Base-by-base conservation (phyloP, 2,888 invertebrate genomes). In the Pyrrhosoma nymphula region DNA sequence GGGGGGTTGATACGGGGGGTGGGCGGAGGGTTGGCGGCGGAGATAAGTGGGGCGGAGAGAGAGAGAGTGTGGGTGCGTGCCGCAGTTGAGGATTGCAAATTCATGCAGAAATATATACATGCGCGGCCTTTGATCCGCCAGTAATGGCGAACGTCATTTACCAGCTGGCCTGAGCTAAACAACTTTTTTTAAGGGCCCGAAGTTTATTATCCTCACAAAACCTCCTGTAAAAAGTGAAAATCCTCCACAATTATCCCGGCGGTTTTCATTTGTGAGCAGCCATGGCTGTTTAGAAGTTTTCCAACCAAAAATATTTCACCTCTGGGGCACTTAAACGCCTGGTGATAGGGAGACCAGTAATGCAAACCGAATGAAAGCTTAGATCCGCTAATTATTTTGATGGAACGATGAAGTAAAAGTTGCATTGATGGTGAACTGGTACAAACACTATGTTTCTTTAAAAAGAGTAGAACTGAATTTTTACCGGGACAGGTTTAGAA, bases 1-100 rank as follows among this genome's bases (percentile, higher is more conserved):
- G 96, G 97, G 82, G 26, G 69, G 69, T 69, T 35, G 82, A 82
- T 82, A 82, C 82, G 16, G 35, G 82, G 35, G 82, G 8, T n/a
- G 69, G 0, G 69, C n/a, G 35, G 82, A 82, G 35, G 30, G 82
- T 82, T 16, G 35, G 82, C 35, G 16, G 35, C 30, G 82, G 18
- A 82, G 35, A 82, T 82, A 82, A 12, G 26, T 26, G 18, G 26
- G 16, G 35, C 26, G 82, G 35, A 14, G 30, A 35, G 60, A 35
- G 35, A 35, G 82, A 4, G 82, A 35, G 82, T 35, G 82, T 35
- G 30, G 82, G 82, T 35, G 82, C 82, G 30, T 35, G 82, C 8
- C 16, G 35, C 12, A 82, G 69, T 26, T 35, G n/a, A 35, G 82
- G 82, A 35, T 82, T 82, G 35, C 82, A 82, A 35, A 82, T 82